Evolutionary conservation across 2,113 vertebrate genomes (phyloP), one percentile per base, ranked within the genome.

Genomic region (Calonectris borealis): DNA sequence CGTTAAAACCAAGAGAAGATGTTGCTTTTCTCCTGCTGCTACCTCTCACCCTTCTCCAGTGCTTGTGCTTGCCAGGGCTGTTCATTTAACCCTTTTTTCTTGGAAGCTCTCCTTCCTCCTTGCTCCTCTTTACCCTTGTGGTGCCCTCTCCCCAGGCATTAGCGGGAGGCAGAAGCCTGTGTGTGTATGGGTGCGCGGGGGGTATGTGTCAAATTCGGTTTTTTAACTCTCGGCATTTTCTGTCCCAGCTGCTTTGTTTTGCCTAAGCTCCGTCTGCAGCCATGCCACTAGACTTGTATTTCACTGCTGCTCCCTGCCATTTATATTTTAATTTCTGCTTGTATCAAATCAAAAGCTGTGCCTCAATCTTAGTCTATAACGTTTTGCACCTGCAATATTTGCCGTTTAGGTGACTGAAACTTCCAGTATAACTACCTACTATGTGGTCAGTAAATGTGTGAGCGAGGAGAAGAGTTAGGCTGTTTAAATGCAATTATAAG

Each of bases 351-450:
- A 75, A 20, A 87, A 91, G 19, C 32, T 24, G 11, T 36, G 31
- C 31, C 21, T 62, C 38, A 62, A 0, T 38, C 36, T 73, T 52
- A 1, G 6, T 25, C 44, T 34, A 0, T 13, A 3, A 5, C 8
- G 11, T 26, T 75, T 72, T 73, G 44, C 20, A 11, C 15, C n/a
- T 58, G 25, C 20, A 8, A 14, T 49, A 11, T 32, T 80, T 65
- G 18, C 26, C 6, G 2, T 60, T 34, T 26, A 9, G 72, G 38
- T 38, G 14, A 7, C 26, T n/a, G 32, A 32, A 52, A 19, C 62
- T 76, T 83, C 40, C 55, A 49, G 0, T 10, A 1, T 10, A 49
- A 10, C 25, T 62, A 10, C 34, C 31, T 52, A 3, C 54, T 24
- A 1, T 17, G 27, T 31, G 44, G 11, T 38, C 36, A 31, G 70